phyloP scores from a whole-genome alignment of 2,797 vertebrate species.

The Leucoraja ocellata region DNA sequence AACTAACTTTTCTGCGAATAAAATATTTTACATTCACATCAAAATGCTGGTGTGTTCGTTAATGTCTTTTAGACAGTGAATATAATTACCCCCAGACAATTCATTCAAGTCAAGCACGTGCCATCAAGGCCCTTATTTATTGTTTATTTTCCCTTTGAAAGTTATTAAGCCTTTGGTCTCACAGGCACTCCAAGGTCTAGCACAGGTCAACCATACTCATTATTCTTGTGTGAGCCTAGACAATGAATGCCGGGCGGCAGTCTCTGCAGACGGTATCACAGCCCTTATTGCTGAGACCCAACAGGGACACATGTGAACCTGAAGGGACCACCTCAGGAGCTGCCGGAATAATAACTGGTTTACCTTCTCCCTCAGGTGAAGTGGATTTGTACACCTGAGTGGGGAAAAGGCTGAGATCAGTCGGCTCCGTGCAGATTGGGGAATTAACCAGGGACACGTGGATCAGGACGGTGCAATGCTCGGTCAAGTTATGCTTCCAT shows the following conservation, averaged over 20 bases:
- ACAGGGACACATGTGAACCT: neutral
- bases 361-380: neutral
- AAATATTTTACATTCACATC: neutral
- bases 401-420: neutral
- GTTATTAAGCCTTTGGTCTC: neutral
- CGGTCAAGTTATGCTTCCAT: neutral
- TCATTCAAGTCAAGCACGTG: neutral
- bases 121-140: neutral
- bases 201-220: neutral
- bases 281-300: neutral
- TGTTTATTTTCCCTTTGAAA: neutral
- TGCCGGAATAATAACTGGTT: neutral
- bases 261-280: neutral
- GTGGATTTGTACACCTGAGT: neutral
- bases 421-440: neutral
- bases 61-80: neutral
- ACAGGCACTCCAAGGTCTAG: neutral
- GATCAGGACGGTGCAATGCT: neutral
- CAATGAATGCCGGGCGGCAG: neutral
- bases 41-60: neutral
- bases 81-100: neutral
- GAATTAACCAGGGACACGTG: neutral
- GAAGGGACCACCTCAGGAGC: neutral
- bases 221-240: neutral
- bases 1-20: neutral